These are phyloP conservation scores for Lithophane ornitopus DNA, from an alignment of 2,888 invertebrate species.

Conservation along the genomic window DNA sequence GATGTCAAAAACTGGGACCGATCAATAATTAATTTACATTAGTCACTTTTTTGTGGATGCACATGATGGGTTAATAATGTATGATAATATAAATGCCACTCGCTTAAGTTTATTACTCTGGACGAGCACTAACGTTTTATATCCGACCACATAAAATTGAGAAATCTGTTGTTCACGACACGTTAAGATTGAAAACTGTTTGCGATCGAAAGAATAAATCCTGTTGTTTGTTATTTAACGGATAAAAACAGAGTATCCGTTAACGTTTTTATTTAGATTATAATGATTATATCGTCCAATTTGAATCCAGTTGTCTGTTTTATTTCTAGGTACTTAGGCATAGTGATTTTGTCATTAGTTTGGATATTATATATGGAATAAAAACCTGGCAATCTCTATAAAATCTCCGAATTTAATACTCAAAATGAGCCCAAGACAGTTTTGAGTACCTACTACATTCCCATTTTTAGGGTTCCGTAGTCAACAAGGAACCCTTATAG, in stretches of 20 bases:
- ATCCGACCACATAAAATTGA: conserved; percentile 35
- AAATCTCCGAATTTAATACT: not conserved
- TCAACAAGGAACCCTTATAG: no score
- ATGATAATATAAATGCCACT: not conserved
- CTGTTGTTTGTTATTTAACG: not conserved
- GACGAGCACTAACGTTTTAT: conserved; percentile 25
- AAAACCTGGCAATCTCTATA: not conserved
- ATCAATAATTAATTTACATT: not conserved
- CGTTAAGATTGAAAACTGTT: conserved; percentile 26
- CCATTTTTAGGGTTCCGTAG: no score
- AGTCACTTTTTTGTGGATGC: not conserved
- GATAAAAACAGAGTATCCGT: not conserved
- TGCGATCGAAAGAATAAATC: conserved; percentile 8
- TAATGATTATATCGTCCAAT: not conserved
- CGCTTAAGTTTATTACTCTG: not conserved
- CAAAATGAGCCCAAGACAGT: not conserved
- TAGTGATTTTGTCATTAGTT: no score
- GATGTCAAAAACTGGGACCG: not conserved
- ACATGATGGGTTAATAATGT: not conserved
- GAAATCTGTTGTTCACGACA: conserved; percentile 38
- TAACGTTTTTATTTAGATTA: not conserved
- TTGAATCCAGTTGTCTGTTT: not conserved
- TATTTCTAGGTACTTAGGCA: not conserved
- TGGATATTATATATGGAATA: no score
- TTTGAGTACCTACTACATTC: not conserved